Percentiles rank a stretch among this genome's conserved stretches.
Evolutionary conservation across 2,888 invertebrate genomes (phyloP).

Genomic region (Drosophila paramelanica): DNA sequence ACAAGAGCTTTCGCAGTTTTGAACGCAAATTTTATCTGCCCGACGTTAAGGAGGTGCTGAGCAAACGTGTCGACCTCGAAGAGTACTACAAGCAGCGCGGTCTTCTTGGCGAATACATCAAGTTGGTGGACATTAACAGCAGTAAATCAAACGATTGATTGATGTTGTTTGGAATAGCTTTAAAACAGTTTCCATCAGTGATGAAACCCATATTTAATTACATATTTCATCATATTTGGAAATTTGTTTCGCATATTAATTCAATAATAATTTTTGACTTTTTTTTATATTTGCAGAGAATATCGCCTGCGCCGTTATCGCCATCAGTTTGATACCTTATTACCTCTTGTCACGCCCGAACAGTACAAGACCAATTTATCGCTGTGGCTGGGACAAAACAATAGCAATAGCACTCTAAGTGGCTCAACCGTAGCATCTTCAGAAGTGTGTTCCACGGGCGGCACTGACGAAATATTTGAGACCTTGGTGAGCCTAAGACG

Average conservation of each 20-base stretch:
- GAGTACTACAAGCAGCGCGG: slow-evolving; percentile 84
- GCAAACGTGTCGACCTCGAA: slow-evolving; percentile 81
- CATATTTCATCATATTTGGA: neutral
- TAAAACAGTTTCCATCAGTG: slow-evolving; percentile 1
- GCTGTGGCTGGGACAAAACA: slow-evolving; percentile 67
- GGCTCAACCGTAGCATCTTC: slow-evolving; percentile 32
- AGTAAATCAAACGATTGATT: slow-evolving; percentile 35
- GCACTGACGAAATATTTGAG: slow-evolving; percentile 79
- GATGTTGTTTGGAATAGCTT: slow-evolving; percentile 8
- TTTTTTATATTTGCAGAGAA: slow-evolving; percentile 57
- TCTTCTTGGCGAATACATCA: slow-evolving; percentile 82
- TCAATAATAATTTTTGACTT: neutral
- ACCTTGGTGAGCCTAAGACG: slow-evolving; percentile 40
- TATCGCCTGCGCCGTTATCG: slow-evolving; percentile 83
- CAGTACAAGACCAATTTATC: slow-evolving; percentile 77
- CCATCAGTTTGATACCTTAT: slow-evolving; percentile 80
- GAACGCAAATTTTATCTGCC: slow-evolving; percentile 82
- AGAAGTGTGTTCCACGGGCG: slow-evolving; percentile 53
- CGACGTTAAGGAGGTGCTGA: slow-evolving; percentile 75
- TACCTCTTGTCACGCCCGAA: slow-evolving; percentile 79
- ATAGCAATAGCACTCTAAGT: slow-evolving; percentile 60
- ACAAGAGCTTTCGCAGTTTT: slow-evolving; percentile 69
- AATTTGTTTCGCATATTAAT: neutral
- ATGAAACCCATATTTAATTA: too few relatives aligned
- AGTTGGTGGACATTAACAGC: slow-evolving; percentile 66